Evolutionary conservation across 2,797 vertebrate species (phyloP).

Genomic region (Borostomias antarcticus): DNA sequence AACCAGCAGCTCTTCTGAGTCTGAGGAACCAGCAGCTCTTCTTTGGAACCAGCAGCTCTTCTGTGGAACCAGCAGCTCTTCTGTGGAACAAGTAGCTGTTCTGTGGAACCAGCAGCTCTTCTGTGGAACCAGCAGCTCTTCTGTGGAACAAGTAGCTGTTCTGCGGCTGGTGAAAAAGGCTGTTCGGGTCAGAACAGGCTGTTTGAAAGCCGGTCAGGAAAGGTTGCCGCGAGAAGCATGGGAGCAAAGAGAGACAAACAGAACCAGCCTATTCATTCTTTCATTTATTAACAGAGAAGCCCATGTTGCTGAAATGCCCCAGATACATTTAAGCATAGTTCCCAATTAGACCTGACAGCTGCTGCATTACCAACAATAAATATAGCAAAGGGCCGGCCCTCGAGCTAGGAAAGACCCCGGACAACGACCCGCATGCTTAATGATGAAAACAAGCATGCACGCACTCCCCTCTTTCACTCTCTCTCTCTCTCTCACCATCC

Average conservation of each 20-base stretch:
- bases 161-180: constrained; percentile 53
- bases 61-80: too few relatives aligned
- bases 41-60: too few relatives aligned
- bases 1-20: too few relatives aligned
- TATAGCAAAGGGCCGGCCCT: constrained; percentile 76
- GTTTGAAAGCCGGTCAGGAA: constrained; percentile 66
- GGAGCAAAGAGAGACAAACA: constrained; percentile 73
- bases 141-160: too few relatives aligned
- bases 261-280: constrained; percentile 74
- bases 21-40: too few relatives aligned
- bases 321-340: constrained; percentile 77
- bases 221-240: constrained; percentile 67
- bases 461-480: constrained; percentile 55
- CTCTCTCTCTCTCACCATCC: constrained; percentile 46
- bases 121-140: too few relatives aligned
- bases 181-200: too few relatives aligned
- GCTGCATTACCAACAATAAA: constrained; percentile 82
- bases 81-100: too few relatives aligned
- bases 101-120: too few relatives aligned
- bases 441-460: constrained; percentile 76
- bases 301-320: constrained; percentile 80
- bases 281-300: constrained; percentile 70
- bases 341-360: constrained; percentile 80
- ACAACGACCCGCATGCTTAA: constrained; percentile 79
- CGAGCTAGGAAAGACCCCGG: constrained; percentile 70